These are phyloP conservation scores for Myotis pilosus DNA, from an alignment of 2,797 vertebrate species.

Conservation along the genomic window DNA sequence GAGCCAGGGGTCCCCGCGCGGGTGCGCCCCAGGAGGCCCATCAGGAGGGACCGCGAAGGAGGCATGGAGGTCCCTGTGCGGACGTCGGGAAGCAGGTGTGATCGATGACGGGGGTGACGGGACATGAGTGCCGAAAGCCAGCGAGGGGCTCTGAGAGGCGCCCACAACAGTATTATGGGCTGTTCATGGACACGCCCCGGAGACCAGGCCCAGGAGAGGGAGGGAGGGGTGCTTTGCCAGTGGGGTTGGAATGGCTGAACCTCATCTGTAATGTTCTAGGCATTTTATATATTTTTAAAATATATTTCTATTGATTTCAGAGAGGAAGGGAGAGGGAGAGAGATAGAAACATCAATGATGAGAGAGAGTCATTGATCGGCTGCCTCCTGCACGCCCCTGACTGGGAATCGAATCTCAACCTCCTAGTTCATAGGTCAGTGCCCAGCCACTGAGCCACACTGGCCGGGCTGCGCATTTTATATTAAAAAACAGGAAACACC, in stretches of 20 bases:
- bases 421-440: no score
- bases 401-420: no score
- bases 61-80: fast-evolving
- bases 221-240: fast-evolving
- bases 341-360: no score
- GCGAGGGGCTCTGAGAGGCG: not conserved
- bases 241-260: not conserved
- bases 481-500: not conserved
- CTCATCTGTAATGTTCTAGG: not conserved
- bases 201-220: not conserved
- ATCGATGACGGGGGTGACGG: no score
- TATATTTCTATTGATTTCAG: no score
- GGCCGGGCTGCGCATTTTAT: not conserved
- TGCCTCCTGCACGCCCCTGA: no score
- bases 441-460: no score
- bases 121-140: fast-evolving
- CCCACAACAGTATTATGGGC: fast-evolving
- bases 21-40: fast-evolving
- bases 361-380: no score
- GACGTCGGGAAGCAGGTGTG: not conserved
- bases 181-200: fast-evolving
- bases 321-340: no score
- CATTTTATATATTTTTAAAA: no score
- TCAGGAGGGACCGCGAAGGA: no score
- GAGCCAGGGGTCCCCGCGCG: fast-evolving